Evolutionary conservation across 2,113 vertebrate genomes (phyloP).

Genomic region (Siniperca knerii): DNA sequence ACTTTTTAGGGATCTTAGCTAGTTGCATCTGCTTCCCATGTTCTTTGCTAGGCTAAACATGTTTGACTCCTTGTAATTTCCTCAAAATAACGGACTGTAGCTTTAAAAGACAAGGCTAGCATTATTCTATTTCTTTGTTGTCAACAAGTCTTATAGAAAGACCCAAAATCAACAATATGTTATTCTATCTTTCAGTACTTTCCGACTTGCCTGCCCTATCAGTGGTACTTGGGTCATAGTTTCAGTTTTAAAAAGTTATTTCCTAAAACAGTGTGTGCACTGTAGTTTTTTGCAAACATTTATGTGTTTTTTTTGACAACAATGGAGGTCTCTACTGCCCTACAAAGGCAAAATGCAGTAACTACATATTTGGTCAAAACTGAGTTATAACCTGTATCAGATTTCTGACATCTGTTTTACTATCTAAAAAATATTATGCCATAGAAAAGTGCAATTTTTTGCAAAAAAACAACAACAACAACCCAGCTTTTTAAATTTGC

Average conservation of each 20-base stretch:
- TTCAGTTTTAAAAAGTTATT: not conserved
- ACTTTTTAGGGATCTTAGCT: not conserved
- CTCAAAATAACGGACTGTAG: not conserved
- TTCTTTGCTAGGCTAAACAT: not conserved
- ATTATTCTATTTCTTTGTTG: not conserved
- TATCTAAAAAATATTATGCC: no score
- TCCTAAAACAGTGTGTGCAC: not conserved
- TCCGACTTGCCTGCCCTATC: no score
- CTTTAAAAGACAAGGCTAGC: constrained; percentile 26
- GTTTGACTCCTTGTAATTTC: constrained; percentile 3
- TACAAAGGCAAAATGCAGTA: no score
- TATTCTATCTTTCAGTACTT: not conserved
- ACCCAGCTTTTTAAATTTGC: no score
- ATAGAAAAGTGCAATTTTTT: no score
- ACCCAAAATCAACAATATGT: not conserved
- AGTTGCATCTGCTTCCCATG: not conserved
- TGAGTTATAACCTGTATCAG: no score
- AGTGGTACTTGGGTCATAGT: not conserved
- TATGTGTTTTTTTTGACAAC: not conserved
- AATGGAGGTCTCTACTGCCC: not conserved
- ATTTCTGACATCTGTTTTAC: no score
- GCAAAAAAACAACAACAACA: no score
- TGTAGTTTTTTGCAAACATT: not conserved
- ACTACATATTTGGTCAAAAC: no score
- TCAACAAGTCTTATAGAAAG: constrained; percentile 33